Evolutionary conservation across 2,113 vertebrate species (phyloP), one percentile per base, ranked within the genome.

Genomic region (Nothobranchius furzeri): DNA sequence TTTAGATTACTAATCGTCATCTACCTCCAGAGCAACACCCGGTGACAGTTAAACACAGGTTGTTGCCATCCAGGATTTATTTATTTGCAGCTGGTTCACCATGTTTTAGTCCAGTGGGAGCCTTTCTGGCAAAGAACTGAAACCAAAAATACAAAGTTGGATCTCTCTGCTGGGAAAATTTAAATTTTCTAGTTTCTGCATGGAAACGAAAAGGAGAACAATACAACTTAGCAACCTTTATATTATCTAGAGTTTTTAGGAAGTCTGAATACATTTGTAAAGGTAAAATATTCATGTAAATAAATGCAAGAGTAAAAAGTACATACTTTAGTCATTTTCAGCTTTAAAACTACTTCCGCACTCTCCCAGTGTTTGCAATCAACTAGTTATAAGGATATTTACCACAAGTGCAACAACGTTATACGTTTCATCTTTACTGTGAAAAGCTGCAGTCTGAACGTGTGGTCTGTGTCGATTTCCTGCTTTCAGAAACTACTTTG

Each of bases 91-190:
- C 55, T 2, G 4, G 46, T 40, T 54, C 62, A 64, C 60, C 11
- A 15, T 70, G 78, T 70, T 70, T 73, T 9, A 9, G 9, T 82
- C 67, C 66, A 35, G 12, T 14, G 24, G 30, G 57, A 46, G 36
- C 7, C 59, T 50, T 42, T 25, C 50, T 46, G 42, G 53, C 55
- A 61, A 24, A 68, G 50, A 59, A 60, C 17, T 73, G 68, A 65
- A 66, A 60, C 59, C 42, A 48, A 25, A 60, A 15, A 69, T 64
- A 67, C 70, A 59, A 86, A 73, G 78, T 81, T 64, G 75, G 58
- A 65, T 62, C 52, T 52, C 43, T 70, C 56, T 74, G 50, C 57
- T 49, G n/a, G 9, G 55, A 51, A 47, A 62, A 12, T 65, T 65
- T 43, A 66, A 20, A 7, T 40, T 40, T 40, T 40, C 37, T 40